Evolutionary conservation across 1,140 invertebrate species (phyloP).

Genomic region (Hyphantria cunea): DNA sequence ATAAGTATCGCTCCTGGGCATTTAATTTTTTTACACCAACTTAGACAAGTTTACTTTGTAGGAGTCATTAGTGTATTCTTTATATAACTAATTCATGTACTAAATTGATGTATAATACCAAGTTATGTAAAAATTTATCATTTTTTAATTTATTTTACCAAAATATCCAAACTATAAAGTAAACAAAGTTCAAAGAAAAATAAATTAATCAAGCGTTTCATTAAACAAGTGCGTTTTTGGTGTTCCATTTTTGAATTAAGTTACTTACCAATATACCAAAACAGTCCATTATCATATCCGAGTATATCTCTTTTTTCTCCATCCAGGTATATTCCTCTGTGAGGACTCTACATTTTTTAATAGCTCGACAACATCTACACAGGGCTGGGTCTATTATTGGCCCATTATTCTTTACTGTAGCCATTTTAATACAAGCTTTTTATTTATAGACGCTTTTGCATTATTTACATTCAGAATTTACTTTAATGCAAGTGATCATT

Average conservation of each 20-base stretch:
- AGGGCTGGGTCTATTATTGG: slow-evolving; percentile 67
- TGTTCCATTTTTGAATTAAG: not conserved
- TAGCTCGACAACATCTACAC: slow-evolving; percentile 67
- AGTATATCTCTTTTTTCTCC: slow-evolving; percentile 69
- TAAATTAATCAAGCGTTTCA: no score
- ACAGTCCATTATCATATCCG: slow-evolving; percentile 75
- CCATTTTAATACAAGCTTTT: slow-evolving; percentile 44
- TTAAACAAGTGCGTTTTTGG: no score
- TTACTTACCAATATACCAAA: slow-evolving; percentile 67
- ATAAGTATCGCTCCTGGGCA: no score
- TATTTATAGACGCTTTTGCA: slow-evolving; percentile 4
- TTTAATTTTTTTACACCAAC: no score
- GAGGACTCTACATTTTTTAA: slow-evolving; percentile 71
- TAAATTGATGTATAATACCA: no score
- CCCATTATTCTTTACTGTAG: slow-evolving; percentile 60
- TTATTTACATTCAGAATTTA: slow-evolving; percentile 20
- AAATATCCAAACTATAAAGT: no score
- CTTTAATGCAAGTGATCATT: slow-evolving; percentile 7
- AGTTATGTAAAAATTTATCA: no score
- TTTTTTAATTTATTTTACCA: no score
- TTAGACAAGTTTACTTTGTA: no score
- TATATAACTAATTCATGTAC: no score
- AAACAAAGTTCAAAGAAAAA: no score
- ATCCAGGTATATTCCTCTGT: slow-evolving; percentile 71
- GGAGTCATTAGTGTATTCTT: no score